Percentiles rank a stretch among this genome's conserved stretches.
phyloP scores from a whole-genome alignment of 2,888 invertebrate genomes.

The Frankliniella fusca region DNA sequence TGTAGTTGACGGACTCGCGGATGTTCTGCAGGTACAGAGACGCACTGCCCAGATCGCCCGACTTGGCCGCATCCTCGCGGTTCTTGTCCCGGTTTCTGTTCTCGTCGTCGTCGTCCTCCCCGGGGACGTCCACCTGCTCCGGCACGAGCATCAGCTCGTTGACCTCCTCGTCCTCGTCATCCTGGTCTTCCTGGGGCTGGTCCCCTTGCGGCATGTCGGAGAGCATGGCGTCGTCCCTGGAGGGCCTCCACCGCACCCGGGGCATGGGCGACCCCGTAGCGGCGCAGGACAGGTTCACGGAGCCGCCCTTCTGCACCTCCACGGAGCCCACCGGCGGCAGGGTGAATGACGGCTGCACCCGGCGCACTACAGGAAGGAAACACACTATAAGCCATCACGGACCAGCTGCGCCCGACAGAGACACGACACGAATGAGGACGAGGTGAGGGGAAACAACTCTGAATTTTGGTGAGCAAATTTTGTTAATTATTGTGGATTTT shows the following conservation, averaged over 20 bases:
- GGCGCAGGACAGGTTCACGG: background rate
- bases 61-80: background rate
- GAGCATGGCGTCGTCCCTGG: background rate
- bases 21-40: background rate
- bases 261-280: background rate
- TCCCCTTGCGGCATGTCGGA: background rate
- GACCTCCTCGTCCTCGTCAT: conserved; percentile 4
- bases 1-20: background rate
- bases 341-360: background rate
- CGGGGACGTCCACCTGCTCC: background rate
- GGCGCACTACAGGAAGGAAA: background rate
- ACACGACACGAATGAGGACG: too few species aligned
- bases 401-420: too few species aligned
- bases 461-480: too few species aligned
- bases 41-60: background rate
- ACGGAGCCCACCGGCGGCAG: background rate
- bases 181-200: background rate
- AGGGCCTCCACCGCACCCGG: background rate
- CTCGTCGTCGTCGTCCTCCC: background rate
- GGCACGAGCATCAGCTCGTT: conserved; percentile 15
- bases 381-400: too few species aligned
- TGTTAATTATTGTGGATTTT: too few species aligned
- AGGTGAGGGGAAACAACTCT: too few species aligned
- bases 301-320: background rate
- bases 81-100: background rate